Evolutionary conservation across 2,113 vertebrate genomes (phyloP), one percentile per base, ranked within the genome.

Genomic region (Chitala chitala): DNA sequence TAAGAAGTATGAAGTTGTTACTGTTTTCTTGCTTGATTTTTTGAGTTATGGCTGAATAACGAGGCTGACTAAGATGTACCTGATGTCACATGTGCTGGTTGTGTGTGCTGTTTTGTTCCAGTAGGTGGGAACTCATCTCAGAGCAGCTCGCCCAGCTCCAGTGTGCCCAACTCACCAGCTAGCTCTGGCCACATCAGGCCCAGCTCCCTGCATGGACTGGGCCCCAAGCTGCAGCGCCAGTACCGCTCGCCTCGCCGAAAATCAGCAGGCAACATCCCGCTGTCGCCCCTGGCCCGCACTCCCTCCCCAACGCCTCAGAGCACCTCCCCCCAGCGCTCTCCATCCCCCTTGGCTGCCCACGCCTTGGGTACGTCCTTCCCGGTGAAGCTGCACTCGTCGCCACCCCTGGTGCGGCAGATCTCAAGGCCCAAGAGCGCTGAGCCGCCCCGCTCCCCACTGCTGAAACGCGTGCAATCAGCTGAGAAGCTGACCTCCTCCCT

Each of bases 81-180:
- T 26, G 9, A n/a, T n/a, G n/a, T n/a, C n/a, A n/a, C n/a, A n/a
- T n/a, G 59, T 63, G 38, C 29, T 73, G 29, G 63, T n/a, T 33
- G 13, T 59, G 15, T 69, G 12, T 54, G 36, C 38, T 31, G 15
- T 26, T 59, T n/a, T 36, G 42, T 8, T 40, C 64, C 85, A 98
- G 95, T 95, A 71, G 95, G 92, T 40, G 96, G 94, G 8, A 96
- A 90, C 84, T 98, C 96, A 5, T 98, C 96, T 3, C 96, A 98
- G 88, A 98, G 96, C 93, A 98, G 95, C 86, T 98, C 95, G 51
- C 96, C 96, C 58, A 93, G 93, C 85, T 99, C 96, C 86, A 97
- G 95, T 0, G 94, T 95, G 58, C 96, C 96, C 22, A 96, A 97
- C 86, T 98, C 95, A 69, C 96, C 96, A 1, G 96, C 96, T 53